Conservation (phyloP, 1,140 invertebrate genomes). For the Diorhabda carinulata region DNA sequence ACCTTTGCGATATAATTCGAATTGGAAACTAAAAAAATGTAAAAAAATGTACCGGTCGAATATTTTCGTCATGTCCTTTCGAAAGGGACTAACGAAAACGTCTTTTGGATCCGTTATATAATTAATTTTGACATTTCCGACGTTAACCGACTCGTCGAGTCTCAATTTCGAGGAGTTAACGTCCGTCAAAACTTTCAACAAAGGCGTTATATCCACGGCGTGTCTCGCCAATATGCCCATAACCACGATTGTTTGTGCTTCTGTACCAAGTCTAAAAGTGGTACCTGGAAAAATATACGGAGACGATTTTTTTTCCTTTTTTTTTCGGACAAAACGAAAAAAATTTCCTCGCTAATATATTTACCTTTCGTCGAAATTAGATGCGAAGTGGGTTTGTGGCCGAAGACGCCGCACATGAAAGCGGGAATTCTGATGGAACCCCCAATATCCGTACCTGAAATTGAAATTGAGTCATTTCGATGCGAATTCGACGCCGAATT, state of each 20-base stretch:
- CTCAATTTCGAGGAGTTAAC: constrained; percentile 49
- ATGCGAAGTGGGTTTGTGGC: constrained; percentile 73
- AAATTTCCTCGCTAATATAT: neutral
- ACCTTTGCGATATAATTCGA: neutral
- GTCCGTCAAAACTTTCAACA: constrained; percentile 62
- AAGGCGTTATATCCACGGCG: constrained; percentile 68
- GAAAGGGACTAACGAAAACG: constrained; percentile 63
- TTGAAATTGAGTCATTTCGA: too few species aligned
- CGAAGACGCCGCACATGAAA: constrained; percentile 92
- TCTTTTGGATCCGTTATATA: constrained; percentile 72
- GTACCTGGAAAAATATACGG: constrained; percentile 48
- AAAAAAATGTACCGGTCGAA: constrained; percentile 51
- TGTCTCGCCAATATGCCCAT: constrained; percentile 77
- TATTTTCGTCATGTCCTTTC: constrained; percentile 59
- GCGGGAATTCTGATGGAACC: constrained; percentile 93
- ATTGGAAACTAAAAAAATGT: too few species aligned
- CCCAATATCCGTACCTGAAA: constrained; percentile 77
- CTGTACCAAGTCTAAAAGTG: constrained; percentile 58
- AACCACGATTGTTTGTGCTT: constrained; percentile 58
- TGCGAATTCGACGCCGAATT: too few species aligned
- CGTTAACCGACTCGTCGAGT: constrained; percentile 56
- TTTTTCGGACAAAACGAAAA: neutral
- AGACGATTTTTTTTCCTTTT: neutral
- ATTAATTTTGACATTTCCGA: constrained; percentile 69
- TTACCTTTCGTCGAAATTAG: constrained; percentile 34